These are phyloP conservation scores for Branchinecta lindahli DNA, from an alignment of 1,140 invertebrate genomes.

Conservation along the genomic window DNA sequence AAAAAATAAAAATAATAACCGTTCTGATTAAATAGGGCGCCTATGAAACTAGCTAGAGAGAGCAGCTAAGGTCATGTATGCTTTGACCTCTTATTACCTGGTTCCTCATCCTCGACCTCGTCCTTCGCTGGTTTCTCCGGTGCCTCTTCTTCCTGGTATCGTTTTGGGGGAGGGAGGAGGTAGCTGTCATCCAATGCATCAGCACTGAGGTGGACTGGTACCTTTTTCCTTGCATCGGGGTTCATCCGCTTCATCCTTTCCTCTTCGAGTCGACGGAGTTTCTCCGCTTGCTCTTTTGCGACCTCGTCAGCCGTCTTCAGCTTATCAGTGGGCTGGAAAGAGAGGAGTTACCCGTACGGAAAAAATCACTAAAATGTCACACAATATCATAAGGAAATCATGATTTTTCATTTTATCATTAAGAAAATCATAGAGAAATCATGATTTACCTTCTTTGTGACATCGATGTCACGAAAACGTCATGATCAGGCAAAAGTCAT, in stretches of 20 bases:
- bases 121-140: constrained; percentile 27
- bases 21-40: too few species aligned
- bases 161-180: constrained; percentile 16
- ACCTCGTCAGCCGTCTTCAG: constrained; percentile 67
- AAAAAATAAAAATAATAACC: too few species aligned
- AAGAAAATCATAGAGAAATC: too few species aligned
- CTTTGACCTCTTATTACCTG: too few species aligned
- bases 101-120: constrained; percentile 25
- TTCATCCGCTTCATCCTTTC: constrained; percentile 60
- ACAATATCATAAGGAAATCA: too few species aligned
- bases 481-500: too few species aligned
- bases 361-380: too few species aligned
- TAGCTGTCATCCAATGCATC: constrained; percentile 62
- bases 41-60: too few species aligned
- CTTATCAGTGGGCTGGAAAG: constrained; percentile 46
- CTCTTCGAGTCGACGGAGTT: constrained; percentile 58
- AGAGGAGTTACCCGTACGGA: constrained; percentile 15
- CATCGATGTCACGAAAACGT: too few species aligned
- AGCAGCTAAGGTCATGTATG: too few species aligned
- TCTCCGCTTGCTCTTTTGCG: constrained; percentile 57
- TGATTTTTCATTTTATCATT: neutral
- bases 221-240: constrained; percentile 31
- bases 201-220: constrained; percentile 39
- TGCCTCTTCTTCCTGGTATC: constrained; percentile 20
- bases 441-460: too few species aligned